Conservation (phyloP, 2,113 vertebrate species). For the Misgurnus anguillicaudatus region DNA sequence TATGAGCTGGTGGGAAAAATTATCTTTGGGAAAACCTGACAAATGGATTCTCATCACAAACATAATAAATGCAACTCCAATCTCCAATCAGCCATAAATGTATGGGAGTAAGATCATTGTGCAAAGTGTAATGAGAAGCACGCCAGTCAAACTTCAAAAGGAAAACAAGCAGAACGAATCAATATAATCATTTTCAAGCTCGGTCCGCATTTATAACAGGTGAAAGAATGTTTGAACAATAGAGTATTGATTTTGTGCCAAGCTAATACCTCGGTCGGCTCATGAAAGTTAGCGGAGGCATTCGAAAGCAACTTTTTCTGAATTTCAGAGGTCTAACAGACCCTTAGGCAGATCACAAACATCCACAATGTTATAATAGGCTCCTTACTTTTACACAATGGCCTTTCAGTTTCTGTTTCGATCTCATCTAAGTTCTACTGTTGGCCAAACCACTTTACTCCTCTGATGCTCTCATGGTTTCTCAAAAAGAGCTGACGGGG, state of each 20-base stretch:
- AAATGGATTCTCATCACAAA: background rate
- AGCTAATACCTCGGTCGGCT: background rate
- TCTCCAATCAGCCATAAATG: background rate
- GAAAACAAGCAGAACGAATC: constrained; percentile 25
- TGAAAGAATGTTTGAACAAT: constrained; percentile 26
- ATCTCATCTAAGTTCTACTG: background rate
- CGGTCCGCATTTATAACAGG: constrained; percentile 20
- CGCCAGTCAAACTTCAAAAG: background rate
- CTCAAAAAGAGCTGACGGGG: constrained; percentile 19
- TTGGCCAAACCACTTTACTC: background rate
- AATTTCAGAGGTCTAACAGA: background rate
- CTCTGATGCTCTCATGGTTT: background rate
- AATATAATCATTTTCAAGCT: constrained; percentile 11
- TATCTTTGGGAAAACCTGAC: background rate
- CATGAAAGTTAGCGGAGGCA: constrained; percentile 5
- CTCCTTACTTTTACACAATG: background rate
- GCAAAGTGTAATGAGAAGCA: constrained; percentile 22
- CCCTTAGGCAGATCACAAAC: constrained; percentile 10
- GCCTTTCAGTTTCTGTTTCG: background rate
- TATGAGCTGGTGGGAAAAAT: too few relatives aligned
- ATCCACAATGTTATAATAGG: background rate
- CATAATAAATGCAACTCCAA: background rate
- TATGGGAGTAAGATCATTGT: constrained; percentile 12
- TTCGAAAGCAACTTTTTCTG: background rate
- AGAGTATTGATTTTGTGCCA: constrained; percentile 24